Evolutionary conservation across 30 jellyfish, hydroid and myxozoan species (phyloP).

Genomic region (Catostylus mosaicus): DNA sequence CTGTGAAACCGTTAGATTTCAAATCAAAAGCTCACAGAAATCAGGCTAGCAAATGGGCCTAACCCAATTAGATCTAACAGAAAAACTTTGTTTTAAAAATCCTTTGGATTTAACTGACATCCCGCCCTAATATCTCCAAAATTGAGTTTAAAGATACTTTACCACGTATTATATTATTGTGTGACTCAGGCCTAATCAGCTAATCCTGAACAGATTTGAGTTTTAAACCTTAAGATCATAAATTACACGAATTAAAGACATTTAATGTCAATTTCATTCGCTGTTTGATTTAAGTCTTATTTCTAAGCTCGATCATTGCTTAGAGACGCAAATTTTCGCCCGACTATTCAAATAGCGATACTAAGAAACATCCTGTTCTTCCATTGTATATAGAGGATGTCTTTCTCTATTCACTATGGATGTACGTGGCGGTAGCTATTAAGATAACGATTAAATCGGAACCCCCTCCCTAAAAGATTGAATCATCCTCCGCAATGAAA

Average conservation of each 20-base stretch:
- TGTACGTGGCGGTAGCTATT: too few species aligned
- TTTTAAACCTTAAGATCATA: neutral
- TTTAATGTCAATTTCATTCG: too few species aligned
- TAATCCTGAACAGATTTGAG: neutral
- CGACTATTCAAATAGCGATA: too few species aligned
- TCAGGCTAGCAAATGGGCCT: neutral
- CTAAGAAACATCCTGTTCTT: too few species aligned
- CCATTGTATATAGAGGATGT: too few species aligned
- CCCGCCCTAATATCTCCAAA: slow-evolving; percentile 10
- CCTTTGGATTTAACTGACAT: slow-evolving; percentile 9
- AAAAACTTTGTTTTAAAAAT: neutral
- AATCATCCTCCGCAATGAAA: too few species aligned
- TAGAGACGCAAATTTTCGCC: too few species aligned
- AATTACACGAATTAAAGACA: neutral
- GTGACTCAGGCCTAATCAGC: neutral
- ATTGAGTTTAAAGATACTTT: neutral
- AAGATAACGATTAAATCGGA: too few species aligned
- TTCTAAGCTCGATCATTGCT: too few species aligned
- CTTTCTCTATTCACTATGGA: too few species aligned
- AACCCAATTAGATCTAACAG: slow-evolving; percentile 18
- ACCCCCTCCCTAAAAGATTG: too few species aligned
- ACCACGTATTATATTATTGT: neutral
- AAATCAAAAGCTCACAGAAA: slow-evolving; percentile 3
- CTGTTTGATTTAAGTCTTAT: too few species aligned
- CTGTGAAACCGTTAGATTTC: slow-evolving; percentile 17